A percentile compares a stretch with the other conserved stretches of the same genome.
These are phyloP conservation scores for Diplolepis rosae DNA, from an alignment of 2,888 invertebrate genomes.

Conservation along the genomic window DNA sequence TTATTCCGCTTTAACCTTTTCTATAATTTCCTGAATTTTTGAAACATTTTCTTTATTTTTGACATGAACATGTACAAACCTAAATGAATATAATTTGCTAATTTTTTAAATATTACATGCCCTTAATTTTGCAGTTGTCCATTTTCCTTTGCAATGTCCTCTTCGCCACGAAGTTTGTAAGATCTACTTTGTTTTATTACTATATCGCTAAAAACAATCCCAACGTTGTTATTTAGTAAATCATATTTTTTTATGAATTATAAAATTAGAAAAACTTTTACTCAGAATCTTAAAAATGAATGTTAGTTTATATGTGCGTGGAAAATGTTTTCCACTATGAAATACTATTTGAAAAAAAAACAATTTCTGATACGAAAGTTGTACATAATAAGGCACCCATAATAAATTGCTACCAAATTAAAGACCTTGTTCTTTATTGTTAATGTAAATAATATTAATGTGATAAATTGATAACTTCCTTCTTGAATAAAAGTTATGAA, in stretches of 20 bases:
- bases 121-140: background rate
- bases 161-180: background rate
- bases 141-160: background rate
- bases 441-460: background rate
- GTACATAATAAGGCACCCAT: conserved; percentile 22
- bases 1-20: no score
- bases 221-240: background rate
- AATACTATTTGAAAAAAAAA: background rate
- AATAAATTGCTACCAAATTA: conserved; percentile 14
- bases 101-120: no score
- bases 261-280: background rate
- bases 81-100: no score
- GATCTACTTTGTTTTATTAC: background rate
- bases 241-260: conserved; percentile 19
- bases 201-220: background rate
- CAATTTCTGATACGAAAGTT: background rate
- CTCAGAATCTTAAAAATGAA: background rate
- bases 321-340: conserved; percentile 2
- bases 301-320: background rate
- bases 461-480: background rate
- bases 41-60: background rate
- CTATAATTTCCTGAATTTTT: background rate
- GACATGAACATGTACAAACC: no score
- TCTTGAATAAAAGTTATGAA: background rate
- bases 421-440: background rate